A percentile compares a stretch with the other conserved stretches of the same genome.
Evolutionary conservation across 92 coral and sea anemone species (phyloP).

Genomic region (Plumapathes pennacea): DNA sequence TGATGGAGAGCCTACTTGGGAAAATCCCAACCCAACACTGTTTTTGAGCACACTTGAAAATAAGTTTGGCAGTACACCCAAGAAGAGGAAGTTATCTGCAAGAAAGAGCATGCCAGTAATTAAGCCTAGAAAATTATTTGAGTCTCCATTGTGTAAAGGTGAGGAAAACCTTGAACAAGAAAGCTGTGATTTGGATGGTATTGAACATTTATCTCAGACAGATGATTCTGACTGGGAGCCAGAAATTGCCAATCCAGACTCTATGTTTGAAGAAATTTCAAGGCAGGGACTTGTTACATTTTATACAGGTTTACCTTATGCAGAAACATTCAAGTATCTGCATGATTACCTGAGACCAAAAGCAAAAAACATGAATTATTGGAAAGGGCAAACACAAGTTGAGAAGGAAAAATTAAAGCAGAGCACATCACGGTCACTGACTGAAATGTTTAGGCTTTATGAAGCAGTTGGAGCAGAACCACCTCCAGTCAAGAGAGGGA

Average conservation of each 20-base stretch:
- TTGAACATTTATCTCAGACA: not conserved
- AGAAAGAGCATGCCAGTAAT: conserved; percentile 52
- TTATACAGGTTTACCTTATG: conserved; percentile 28
- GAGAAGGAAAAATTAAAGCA: conserved; percentile 15
- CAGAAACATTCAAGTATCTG: conserved; percentile 23
- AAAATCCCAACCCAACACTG: conserved; percentile 21
- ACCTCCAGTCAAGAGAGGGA: conserved; percentile 19
- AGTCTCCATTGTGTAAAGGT: no score
- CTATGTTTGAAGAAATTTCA: conserved; percentile 20
- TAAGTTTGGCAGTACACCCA: conserved; percentile 15
- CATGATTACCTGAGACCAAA: conserved; percentile 24
- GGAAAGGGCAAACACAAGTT: conserved; percentile 28
- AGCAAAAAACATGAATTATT: conserved; percentile 35
- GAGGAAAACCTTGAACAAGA: not conserved
- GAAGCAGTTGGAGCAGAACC: conserved; percentile 7
- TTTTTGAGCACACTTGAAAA: not conserved
- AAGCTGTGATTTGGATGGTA: not conserved
- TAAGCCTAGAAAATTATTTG: conserved; percentile 48
- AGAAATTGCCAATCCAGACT: conserved; percentile 5
- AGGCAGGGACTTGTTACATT: conserved; percentile 10
- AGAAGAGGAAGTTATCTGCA: conserved; percentile 20
- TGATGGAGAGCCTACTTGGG: conserved; percentile 6
- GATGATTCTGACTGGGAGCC: conserved; percentile 1
- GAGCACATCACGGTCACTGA: not conserved
- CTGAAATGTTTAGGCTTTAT: not conserved